Conservation (phyloP, 2,888 invertebrate genomes). For the Acleris cristana region DNA sequence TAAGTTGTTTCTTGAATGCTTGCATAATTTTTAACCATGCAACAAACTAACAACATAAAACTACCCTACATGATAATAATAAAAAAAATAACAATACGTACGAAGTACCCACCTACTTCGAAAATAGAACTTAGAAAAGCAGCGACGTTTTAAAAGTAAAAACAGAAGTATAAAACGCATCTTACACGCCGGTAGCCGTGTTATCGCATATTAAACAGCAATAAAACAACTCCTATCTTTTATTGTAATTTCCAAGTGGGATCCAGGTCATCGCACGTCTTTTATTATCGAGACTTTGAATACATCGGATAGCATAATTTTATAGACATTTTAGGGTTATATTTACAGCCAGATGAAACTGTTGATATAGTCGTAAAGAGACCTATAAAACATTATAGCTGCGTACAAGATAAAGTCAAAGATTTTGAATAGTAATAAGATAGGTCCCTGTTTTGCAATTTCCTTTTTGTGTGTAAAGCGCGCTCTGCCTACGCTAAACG, state of each 20-base stretch:
- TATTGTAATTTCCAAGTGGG: constrained; percentile 32
- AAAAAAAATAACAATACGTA: too few species aligned
- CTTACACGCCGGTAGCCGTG: constrained; percentile 16
- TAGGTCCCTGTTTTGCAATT: constrained; percentile 24
- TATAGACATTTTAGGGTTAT: constrained; percentile 70
- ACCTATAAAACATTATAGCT: constrained; percentile 67
- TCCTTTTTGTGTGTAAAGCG: constrained; percentile 14
- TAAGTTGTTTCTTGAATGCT: background rate
- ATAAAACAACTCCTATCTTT: constrained; percentile 35
- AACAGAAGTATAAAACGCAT: constrained; percentile 5
- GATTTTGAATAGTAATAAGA: constrained; percentile 60
- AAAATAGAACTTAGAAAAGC: constrained; percentile 3
- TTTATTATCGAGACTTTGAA: constrained; percentile 59
- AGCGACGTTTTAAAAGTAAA: background rate
- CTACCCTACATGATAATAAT: too few species aligned
- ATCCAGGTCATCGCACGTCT: constrained; percentile 45
- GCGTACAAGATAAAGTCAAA: constrained; percentile 62
- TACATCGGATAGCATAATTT: constrained; percentile 68
- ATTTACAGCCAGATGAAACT: constrained; percentile 69
- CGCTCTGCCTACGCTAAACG: constrained; percentile 27
- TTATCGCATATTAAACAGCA: constrained; percentile 30
- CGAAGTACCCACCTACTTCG: too few species aligned
- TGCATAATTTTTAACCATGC: too few species aligned
- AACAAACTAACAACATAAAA: too few species aligned
- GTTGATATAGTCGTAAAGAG: constrained; percentile 76